Conservation (phyloP, 2,113 vertebrate genomes). For the Hypomesus transpacificus region DNA sequence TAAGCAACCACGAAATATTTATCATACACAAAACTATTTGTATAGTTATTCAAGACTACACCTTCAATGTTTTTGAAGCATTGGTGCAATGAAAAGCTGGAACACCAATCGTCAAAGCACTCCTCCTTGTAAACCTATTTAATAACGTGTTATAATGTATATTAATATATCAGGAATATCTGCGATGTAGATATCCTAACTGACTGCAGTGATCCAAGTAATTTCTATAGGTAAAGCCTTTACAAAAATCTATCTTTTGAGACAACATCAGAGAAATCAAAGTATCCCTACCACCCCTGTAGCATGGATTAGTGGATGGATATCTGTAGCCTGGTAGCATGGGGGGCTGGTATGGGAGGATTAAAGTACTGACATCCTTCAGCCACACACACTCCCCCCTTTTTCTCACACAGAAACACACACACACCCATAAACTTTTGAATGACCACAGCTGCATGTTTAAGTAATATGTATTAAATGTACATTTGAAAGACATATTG, state of each 20-base stretch:
- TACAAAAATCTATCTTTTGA: not conserved
- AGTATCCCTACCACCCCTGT: constrained; percentile 27
- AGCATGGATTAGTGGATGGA: constrained; percentile 42
- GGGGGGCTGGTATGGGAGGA: constrained; percentile 34
- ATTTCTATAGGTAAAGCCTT: not conserved
- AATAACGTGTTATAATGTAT: no score
- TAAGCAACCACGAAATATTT: constrained; percentile 1
- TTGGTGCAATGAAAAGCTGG: no score
- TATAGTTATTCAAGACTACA: constrained; percentile 4
- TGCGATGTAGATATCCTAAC: no score
- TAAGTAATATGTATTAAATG: no score
- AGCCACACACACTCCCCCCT: constrained; percentile 15
- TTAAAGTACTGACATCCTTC: constrained; percentile 19
- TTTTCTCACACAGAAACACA: not conserved
- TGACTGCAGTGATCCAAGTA: no score
- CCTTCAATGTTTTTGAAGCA: not conserved
- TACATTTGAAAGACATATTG: no score
- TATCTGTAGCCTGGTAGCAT: constrained; percentile 38
- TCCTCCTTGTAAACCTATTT: no score
- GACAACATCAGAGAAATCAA: constrained; percentile 30
- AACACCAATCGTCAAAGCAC: no score
- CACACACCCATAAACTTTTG: not conserved
- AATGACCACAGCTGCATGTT: no score
- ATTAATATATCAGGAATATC: no score
- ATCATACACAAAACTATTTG: not conserved